Evolutionary conservation across 2,113 vertebrate species (phyloP), one percentile per base, ranked within the genome.

Genomic region (Bostrychus sinensis): DNA sequence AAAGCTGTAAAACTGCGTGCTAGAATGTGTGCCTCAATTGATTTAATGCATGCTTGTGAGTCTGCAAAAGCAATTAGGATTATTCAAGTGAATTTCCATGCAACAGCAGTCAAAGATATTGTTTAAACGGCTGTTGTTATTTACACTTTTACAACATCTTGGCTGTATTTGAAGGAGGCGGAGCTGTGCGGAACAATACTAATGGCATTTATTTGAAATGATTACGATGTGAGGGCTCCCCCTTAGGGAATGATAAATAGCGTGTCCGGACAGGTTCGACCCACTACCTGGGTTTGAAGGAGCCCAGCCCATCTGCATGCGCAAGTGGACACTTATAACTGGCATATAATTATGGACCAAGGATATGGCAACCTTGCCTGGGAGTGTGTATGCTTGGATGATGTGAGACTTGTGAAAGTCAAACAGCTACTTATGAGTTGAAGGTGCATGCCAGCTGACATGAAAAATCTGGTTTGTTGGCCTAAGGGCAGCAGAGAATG

Each of bases 321-420:
- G 28, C 78, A 89, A 89, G 82, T 83, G 71, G 83, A 89, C 80
- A 85, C 87, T 81, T 90, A 71, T 85, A 89, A 89, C 86, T 88
- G 90, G 87, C 90, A 91, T 91, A 88, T 88, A 86, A 87, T 88
- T 89, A 89, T 73, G 71, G 77, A 81, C 75, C 91, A 91, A 91
- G 91, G 91, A 88, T 88, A 89, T 75, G 38, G 77, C 88, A 88
- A 91, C 92, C 91, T 93, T 93, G 91, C 83, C 78, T 84, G 83
- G 75, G 80, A 89, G 88, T 81, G 85, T 60, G 70, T 74, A 68
- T 65, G 78, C 77, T 69, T 58, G 80, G 72, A 83, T 86, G 88
- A 88, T 82, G 81, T 45, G 88, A 89, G 90, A 92, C 88, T 91
- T 90, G 87, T 89, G 92, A 93, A 93, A 93, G 92, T 93, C 92